Evolutionary conservation across 2,113 vertebrate genomes (phyloP), one percentile per base, ranked within the genome.

Genomic region (Hemichromis elongatus): DNA sequence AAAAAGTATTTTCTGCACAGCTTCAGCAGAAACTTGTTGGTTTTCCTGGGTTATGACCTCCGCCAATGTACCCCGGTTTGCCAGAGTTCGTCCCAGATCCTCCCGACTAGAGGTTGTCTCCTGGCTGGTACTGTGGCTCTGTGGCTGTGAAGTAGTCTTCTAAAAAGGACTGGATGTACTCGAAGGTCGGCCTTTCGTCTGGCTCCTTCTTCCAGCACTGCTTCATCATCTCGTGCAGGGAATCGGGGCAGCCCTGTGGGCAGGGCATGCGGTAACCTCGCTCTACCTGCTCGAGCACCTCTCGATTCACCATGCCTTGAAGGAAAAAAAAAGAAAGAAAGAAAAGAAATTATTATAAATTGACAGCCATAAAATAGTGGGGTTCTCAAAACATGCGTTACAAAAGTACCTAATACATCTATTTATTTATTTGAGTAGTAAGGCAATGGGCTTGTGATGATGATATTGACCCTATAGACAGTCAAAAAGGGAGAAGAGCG

Each of bases 201-300:
- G 98, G 97, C 50, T 99, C 98, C 90, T 98, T 99, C 96, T 98
- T 99, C 98, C 98, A 99, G 93, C 98, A 99, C 28, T 96, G 96
- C 93, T 96, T 97, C 98, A 99, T 99, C 96, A 99, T 95, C 79
- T 99, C 98, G 0, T 99, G 97, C n/a, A 99, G 97, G 33, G 98
- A 99, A 85, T 99, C 98, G 3, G 98, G 98, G 86, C 98, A 99
- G 88, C 98, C 98, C 79, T 98, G 97, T 14, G 98, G 98, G 89
- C 97, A 98, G 57, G 98, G 97, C 98, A 99, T 99, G 89, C 98
- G 96, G 77, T 99, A 99, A 1, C 98, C 98, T 66, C 98, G 96
- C 28, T 99, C 98, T 19, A 99, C 98, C 94, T 99, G 98, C 86
- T 99, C 98, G 83, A 99, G 95, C 4, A 99, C 98, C 95, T 99